Evolutionary conservation across 1,140 invertebrate species (phyloP).

Genomic region (Drosophila nebulosa): DNA sequence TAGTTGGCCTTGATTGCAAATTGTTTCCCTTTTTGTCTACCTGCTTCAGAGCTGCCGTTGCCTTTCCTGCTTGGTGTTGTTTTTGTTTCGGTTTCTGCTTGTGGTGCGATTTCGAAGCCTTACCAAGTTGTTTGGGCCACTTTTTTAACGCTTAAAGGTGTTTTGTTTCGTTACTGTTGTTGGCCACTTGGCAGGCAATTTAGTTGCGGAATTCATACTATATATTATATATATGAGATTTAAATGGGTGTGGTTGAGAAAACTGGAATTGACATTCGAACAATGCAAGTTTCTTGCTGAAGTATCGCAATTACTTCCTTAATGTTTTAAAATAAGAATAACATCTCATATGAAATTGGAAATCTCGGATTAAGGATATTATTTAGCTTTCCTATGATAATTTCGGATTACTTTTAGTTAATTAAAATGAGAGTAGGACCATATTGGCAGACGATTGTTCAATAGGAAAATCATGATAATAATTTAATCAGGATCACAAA

Average conservation of each 20-base stretch:
- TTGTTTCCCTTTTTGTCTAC: conserved; percentile 23
- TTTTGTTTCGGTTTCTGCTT: background rate
- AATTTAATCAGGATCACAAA: too few relatives aligned
- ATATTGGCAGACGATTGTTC: too few relatives aligned
- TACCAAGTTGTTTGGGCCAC: conserved; percentile 46
- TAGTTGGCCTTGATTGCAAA: conserved; percentile 58
- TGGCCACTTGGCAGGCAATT: conserved; percentile 31
- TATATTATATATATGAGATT: background rate
- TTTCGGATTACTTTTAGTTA: too few relatives aligned
- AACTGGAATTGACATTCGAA: background rate
- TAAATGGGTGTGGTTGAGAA: background rate
- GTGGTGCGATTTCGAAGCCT: conserved; percentile 13
- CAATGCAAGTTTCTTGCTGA: background rate
- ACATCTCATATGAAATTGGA: too few relatives aligned
- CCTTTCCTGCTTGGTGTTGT: conserved; percentile 1
- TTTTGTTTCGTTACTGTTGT: background rate
- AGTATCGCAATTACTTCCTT: background rate
- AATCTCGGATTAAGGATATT: too few relatives aligned
- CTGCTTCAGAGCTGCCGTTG: conserved; percentile 1
- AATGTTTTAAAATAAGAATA: background rate
- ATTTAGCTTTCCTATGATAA: too few relatives aligned
- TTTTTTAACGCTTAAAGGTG: conserved; percentile 19
- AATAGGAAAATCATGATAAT: too few relatives aligned
- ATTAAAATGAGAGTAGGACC: too few relatives aligned
- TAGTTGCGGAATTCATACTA: conserved; percentile 23